Evolutionary conservation across 2,113 vertebrate genomes (phyloP).

Genomic region (Orthonyx spaldingii): DNA sequence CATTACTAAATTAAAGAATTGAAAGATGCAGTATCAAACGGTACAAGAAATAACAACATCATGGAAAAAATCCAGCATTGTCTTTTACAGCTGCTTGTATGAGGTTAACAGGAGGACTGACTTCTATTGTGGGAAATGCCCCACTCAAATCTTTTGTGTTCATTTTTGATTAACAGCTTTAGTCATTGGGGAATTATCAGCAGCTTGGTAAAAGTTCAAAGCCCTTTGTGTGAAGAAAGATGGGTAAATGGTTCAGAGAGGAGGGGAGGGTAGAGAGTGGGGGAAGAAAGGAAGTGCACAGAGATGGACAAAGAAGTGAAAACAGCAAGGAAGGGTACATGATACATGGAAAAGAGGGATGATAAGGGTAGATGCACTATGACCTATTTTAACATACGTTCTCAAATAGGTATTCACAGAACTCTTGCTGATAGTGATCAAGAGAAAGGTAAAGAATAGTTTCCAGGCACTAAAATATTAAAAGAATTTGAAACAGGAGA

Average conservation of each 20-base stretch:
- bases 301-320: background rate
- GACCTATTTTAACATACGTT: background rate
- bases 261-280: background rate
- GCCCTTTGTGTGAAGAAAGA: conserved; percentile 42
- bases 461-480: background rate
- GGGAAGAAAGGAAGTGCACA: background rate
- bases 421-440: background rate
- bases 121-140: conserved; percentile 38
- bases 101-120: conserved; percentile 39
- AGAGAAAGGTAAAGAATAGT: background rate
- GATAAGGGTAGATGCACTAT: background rate
- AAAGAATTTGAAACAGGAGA: background rate
- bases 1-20: background rate
- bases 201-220: conserved; percentile 51
- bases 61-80: conserved; percentile 42
- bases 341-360: background rate
- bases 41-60: background rate
- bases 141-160: conserved; percentile 48
- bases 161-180: conserved; percentile 51
- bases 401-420: background rate
- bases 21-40: background rate
- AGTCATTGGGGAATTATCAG: conserved; percentile 1
- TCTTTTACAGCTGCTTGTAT: conserved; percentile 20
- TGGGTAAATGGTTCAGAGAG: background rate
- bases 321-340: background rate